Percentiles rank a stretch among this genome's conserved stretches.
Conservation (phyloP, 2,797 vertebrate species). For the Vireo griseus region DNA sequence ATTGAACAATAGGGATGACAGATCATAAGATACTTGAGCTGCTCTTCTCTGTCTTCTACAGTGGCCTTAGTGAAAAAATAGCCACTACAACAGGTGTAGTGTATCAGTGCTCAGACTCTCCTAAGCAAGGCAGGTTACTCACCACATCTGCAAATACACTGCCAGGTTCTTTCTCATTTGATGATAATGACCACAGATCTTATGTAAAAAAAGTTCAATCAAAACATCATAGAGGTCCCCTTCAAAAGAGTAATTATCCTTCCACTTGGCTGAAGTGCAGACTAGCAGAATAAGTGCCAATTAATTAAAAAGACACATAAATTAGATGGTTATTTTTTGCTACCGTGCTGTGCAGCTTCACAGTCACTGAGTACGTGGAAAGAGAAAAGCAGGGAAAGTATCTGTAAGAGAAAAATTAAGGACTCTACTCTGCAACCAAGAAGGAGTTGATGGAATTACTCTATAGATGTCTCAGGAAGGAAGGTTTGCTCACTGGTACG, state of each 20-base stretch:
- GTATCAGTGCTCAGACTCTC: not conserved
- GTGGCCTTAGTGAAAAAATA: not conserved
- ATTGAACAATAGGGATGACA: fast-evolving
- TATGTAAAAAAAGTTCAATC: not conserved
- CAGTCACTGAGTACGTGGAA: not conserved
- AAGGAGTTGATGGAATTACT: not conserved
- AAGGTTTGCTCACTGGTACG: not conserved
- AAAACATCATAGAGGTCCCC: not conserved
- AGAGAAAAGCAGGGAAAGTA: not conserved
- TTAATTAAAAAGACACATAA: constrained; percentile 5
- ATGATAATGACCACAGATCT: not conserved
- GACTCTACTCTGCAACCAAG: not conserved
- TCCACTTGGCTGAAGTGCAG: not conserved
- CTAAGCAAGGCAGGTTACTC: not conserved
- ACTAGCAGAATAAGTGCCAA: not conserved
- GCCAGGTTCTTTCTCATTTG: not conserved
- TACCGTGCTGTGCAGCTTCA: not conserved
- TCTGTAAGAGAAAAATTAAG: not conserved
- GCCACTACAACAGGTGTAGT: not conserved
- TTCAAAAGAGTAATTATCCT: not conserved
- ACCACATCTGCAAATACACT: not conserved
- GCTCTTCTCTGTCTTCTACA: not conserved
- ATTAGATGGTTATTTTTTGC: not conserved
- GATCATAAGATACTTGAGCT: not conserved
- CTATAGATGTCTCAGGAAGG: not conserved